Percentiles rank a stretch among this genome's conserved stretches.
phyloP scores from a whole-genome alignment of 1,140 invertebrate species.

The Gryllus bimaculatus region DNA sequence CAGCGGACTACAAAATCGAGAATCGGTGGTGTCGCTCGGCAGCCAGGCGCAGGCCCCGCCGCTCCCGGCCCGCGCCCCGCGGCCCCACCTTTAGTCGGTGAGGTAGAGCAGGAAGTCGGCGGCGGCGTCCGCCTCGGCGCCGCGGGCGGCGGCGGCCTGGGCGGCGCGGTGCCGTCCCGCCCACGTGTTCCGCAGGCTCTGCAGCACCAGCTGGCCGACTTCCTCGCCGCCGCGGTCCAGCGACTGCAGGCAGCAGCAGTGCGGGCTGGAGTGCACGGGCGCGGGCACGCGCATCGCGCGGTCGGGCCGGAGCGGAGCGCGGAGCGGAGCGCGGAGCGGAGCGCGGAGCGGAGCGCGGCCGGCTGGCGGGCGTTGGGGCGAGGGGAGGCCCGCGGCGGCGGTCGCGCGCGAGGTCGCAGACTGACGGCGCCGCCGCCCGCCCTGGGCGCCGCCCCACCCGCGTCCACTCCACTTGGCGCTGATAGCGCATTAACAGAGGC shows the following conservation, averaged over 20 bases:
- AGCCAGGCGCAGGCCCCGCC: too few relatives aligned
- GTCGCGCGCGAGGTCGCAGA: too few relatives aligned
- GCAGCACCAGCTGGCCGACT: constrained; percentile 22
- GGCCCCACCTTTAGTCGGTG: constrained; percentile 39
- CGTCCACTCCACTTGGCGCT: too few relatives aligned
- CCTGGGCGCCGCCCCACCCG: too few relatives aligned
- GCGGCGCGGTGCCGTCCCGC: constrained; percentile 19
- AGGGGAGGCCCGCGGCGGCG: too few relatives aligned
- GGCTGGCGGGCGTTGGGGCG: too few relatives aligned
- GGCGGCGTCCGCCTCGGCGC: constrained; percentile 31
- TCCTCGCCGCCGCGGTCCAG: background rate
- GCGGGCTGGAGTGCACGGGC: background rate
- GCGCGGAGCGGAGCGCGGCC: too few relatives aligned
- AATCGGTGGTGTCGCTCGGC: too few relatives aligned
- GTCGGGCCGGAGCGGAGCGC: background rate
- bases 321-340: background rate
- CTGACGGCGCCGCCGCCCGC: too few relatives aligned
- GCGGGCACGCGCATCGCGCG: constrained; percentile 8
- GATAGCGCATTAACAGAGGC: too few relatives aligned
- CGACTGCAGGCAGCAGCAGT: background rate
- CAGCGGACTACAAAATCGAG: too few relatives aligned
- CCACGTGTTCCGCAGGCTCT: constrained; percentile 34
- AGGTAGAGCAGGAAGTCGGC: constrained; percentile 40
- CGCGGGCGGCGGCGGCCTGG: constrained; percentile 31
- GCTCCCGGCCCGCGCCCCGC: too few relatives aligned